These are phyloP conservation scores for Acrobasis consociella DNA, from an alignment of 2,888 invertebrate genomes.

Conservation along the genomic window DNA sequence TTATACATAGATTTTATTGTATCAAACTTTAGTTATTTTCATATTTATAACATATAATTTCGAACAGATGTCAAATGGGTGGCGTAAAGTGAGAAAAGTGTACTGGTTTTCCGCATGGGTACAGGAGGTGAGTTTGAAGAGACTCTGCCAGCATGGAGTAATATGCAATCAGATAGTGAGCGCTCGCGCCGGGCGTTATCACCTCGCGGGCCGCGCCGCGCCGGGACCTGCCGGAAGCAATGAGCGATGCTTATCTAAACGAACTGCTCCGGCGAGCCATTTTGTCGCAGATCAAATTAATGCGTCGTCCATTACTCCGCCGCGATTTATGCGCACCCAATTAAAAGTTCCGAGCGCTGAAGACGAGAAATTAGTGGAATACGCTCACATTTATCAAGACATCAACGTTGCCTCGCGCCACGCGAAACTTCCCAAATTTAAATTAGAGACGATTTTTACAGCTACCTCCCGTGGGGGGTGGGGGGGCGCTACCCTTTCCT, in stretches of 20 bases:
- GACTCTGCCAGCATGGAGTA: background rate
- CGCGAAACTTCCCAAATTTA: conserved; percentile 83
- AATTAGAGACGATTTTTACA: conserved; percentile 84
- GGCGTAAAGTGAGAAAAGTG: too few relatives aligned
- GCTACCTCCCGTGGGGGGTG: conserved; percentile 74
- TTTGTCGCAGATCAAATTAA: conserved; percentile 77
- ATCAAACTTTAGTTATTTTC: too few relatives aligned
- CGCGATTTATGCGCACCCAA: conserved; percentile 78
- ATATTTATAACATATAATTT: too few relatives aligned
- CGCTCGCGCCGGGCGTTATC: background rate
- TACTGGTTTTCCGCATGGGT: background rate
- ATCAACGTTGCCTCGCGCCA: conserved; percentile 77
- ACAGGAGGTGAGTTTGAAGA: background rate
- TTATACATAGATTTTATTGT: too few relatives aligned
- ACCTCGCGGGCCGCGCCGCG: conserved; percentile 18
- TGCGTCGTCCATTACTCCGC: conserved; percentile 68
- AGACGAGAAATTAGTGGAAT: conserved; percentile 80
- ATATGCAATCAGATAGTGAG: background rate
- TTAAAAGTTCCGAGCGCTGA: conserved; percentile 78
- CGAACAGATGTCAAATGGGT: too few relatives aligned
- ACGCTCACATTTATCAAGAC: conserved; percentile 81
- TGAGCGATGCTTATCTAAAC: conserved; percentile 76
- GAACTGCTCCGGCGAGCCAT: conserved; percentile 60
- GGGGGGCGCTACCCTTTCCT: conserved; percentile 81
- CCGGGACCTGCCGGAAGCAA: conserved; percentile 58